Evolutionary conservation across 2,888 invertebrate species (phyloP), one percentile per base, ranked within the genome.

Genomic region (Drosophila seclusa): DNA sequence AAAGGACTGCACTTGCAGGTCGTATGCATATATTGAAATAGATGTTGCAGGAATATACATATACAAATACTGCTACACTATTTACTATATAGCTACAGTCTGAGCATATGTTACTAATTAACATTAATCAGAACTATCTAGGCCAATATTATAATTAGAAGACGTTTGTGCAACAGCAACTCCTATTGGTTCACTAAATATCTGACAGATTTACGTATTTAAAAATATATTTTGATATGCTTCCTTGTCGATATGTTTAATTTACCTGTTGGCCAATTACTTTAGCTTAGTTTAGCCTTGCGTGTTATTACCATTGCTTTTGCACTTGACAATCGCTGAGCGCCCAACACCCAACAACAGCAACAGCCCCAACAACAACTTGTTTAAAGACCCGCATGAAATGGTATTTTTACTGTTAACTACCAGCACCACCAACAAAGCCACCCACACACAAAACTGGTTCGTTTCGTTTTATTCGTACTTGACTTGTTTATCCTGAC

Each of bases 241-340:
- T 11, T 24, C 18, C 8, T 38, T 38, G 18, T 38, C 16, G 8
- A 38, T 42, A 18, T 40, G 13, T 7, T 4, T 27, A 70, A 53
- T 73, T 68, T 70, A 57, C 65, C 71, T 63, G 61, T 73, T 55
- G 58, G 49, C 31, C 71, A 66, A 77, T 69, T 73, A 70, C 31
- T 50, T 78, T 55, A 29, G 48, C 68, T 54, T 40, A 65, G 63
- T 66, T 65, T 65, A 21, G 49, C 73, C 54, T 68, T 75, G 82
- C 86, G 75, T 84, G 87, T 29, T 73, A 50, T 68, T 67, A 70
- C 63, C 53, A 38, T 54, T 52, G 57, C 65, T 59, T 24, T 32
- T 82, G 78, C 78, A 69, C 81, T 83, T 85, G 81, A 81, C 78
- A 80, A 76, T 68, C 38, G 52, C 34, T 59, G 59, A 45, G 52